These are phyloP conservation scores for Pachyseris speciosa DNA, from an alignment of 64 coral and sea anemone genomes.

Conservation along the genomic window DNA sequence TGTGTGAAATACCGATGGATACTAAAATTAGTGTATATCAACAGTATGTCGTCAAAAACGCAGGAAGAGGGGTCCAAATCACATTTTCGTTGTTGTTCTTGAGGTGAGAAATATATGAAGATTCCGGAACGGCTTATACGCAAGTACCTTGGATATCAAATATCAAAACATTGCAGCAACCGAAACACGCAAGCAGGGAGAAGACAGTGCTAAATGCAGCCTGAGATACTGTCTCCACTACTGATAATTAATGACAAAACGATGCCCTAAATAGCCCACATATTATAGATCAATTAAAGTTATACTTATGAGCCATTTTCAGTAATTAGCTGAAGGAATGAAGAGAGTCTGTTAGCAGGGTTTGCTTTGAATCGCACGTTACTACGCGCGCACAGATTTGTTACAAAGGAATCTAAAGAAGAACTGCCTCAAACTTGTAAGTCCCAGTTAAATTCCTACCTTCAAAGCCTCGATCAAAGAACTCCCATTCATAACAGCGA, in stretches of 20 bases:
- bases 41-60: not conserved
- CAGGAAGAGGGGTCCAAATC: not conserved
- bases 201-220: not conserved
- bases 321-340: too few relatives aligned
- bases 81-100: not conserved
- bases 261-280: not conserved
- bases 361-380: too few relatives aligned
- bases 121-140: not conserved
- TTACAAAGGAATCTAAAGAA: too few relatives aligned
- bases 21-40: too few relatives aligned
- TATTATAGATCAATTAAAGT: conserved; percentile 5
- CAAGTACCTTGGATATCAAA: not conserved
- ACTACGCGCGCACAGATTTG: too few relatives aligned
- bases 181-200: not conserved
- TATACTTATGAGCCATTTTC: too few relatives aligned
- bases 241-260: not conserved
- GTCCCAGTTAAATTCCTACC: not conserved
- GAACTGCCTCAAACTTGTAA: too few relatives aligned
- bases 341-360: too few relatives aligned
- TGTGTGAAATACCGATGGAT: too few relatives aligned
- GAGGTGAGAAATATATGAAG: not conserved
- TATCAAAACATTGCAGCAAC: not conserved
- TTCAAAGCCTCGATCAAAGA: not conserved
- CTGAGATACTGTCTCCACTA: not conserved
- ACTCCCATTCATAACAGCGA: not conserved